Evolutionary conservation across 1,140 invertebrate genomes (phyloP).

Genomic region (Berghia stephanieae): DNA sequence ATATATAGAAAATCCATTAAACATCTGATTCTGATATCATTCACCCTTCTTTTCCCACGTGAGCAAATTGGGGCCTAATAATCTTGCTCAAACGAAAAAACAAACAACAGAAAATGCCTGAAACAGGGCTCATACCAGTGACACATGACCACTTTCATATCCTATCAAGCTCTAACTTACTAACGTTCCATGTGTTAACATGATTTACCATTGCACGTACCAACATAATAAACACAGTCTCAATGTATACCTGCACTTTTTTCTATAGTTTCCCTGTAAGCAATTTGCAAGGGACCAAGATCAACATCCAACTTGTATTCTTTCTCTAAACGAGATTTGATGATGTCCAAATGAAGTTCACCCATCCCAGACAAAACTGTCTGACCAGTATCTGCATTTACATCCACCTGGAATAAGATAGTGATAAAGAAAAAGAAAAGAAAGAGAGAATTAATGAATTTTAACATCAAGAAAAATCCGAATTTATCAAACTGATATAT

Average conservation of each 20-base stretch:
- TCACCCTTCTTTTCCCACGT: too few species aligned
- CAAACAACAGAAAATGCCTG: too few species aligned
- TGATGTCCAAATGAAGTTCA: slow-evolving; percentile 93
- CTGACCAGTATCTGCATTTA: slow-evolving; percentile 75
- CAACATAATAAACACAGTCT: background rate
- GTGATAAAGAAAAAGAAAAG: background rate
- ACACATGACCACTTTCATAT: background rate
- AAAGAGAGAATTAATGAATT: background rate
- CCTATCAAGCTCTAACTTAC: too few species aligned
- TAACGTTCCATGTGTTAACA: too few species aligned
- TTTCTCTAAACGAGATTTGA: slow-evolving; percentile 68
- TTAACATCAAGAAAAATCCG: background rate
- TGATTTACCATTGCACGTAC: background rate
- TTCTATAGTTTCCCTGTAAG: slow-evolving; percentile 79
- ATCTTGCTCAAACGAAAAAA: too few species aligned
- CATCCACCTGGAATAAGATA: slow-evolving; percentile 75
- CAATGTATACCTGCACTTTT: slow-evolving; percentile 17
- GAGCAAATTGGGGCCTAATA: too few species aligned
- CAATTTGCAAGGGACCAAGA: slow-evolving; percentile 92
- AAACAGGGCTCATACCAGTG: too few species aligned
- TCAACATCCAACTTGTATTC: slow-evolving; percentile 94
- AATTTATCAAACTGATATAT: too few species aligned
- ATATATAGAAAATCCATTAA: too few species aligned
- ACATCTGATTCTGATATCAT: too few species aligned
- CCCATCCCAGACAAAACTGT: slow-evolving; percentile 92